These are phyloP conservation scores for Andrena marginata DNA, from an alignment of 2,888 invertebrate species.

Conservation along the genomic window DNA sequence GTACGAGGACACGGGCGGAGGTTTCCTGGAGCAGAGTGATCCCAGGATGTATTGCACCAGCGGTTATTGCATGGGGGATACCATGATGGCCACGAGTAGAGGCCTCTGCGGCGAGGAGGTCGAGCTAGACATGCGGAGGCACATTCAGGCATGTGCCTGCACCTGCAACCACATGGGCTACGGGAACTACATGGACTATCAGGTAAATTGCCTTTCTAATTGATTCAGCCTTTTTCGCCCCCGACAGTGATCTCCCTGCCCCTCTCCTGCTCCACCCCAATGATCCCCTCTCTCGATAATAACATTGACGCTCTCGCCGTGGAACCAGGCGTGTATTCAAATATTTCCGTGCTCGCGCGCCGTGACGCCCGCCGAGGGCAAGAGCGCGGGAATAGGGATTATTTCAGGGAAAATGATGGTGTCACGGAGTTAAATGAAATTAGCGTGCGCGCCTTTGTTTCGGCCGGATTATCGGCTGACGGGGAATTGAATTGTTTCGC, in stretches of 20 bases:
- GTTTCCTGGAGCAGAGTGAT: constrained; percentile 83
- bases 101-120: constrained; percentile 87
- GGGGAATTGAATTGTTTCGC: constrained; percentile 39
- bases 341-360: constrained; percentile 1
- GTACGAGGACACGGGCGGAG: constrained; percentile 83
- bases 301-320: constrained; percentile 10
- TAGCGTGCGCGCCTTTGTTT: constrained; percentile 36
- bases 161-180: constrained; percentile 97
- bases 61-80: constrained; percentile 84
- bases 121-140: constrained; percentile 94
- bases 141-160: constrained; percentile 95
- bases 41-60: constrained; percentile 84
- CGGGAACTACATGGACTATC: constrained; percentile 96
- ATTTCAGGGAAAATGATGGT: constrained; percentile 7
- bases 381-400: constrained; percentile 15
- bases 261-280: too few relatives aligned
- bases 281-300: neutral
- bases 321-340: constrained; percentile 11
- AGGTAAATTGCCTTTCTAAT: constrained; percentile 86
- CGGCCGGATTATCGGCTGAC: constrained; percentile 34
- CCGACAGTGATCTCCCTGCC: neutral
- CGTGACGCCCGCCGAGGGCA: neutral
- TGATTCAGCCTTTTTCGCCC: neutral
- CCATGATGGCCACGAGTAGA: constrained; percentile 84
- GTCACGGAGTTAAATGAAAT: constrained; percentile 38